phyloP scores from a whole-genome alignment of 1,140 invertebrate genomes.

The Pantala flavescens region DNA sequence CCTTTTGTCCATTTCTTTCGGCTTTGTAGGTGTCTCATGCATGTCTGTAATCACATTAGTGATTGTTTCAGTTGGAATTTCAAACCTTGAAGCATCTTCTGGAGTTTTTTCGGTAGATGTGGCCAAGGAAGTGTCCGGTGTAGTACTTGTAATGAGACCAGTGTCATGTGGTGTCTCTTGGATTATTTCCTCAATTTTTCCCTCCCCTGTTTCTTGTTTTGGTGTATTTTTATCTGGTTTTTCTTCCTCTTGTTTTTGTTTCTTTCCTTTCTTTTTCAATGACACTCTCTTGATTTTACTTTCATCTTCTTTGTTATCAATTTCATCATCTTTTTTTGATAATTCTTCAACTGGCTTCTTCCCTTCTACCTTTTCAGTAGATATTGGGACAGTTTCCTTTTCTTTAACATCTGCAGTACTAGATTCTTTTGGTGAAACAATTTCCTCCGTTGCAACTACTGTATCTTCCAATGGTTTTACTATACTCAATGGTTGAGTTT shows the following conservation, averaged over 20 bases:
- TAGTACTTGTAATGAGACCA: background rate
- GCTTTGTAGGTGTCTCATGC: background rate
- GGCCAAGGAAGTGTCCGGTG: background rate
- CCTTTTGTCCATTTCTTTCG: background rate
- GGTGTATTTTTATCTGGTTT: background rate
- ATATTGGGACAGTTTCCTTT: background rate
- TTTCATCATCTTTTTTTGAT: too few relatives aligned
- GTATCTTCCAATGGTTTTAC: background rate
- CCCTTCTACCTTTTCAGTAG: background rate
- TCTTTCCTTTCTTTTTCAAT: conserved; percentile 14
- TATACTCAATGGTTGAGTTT: background rate
- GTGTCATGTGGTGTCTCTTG: conserved; percentile 3
- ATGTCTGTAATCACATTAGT: background rate
- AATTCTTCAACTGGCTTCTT: background rate
- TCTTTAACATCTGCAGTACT: background rate
- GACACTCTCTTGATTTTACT: background rate
- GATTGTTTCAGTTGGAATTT: background rate
- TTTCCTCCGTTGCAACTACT: background rate
- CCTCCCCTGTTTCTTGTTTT: background rate
- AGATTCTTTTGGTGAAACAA: background rate
- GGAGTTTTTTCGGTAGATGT: background rate
- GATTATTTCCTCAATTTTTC: background rate
- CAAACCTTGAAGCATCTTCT: background rate
- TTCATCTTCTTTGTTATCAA: background rate
- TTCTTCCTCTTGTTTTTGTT: conserved; percentile 21